Conservation (phyloP, 1,140 invertebrate species). For the Drosophila willistoni region DNA sequence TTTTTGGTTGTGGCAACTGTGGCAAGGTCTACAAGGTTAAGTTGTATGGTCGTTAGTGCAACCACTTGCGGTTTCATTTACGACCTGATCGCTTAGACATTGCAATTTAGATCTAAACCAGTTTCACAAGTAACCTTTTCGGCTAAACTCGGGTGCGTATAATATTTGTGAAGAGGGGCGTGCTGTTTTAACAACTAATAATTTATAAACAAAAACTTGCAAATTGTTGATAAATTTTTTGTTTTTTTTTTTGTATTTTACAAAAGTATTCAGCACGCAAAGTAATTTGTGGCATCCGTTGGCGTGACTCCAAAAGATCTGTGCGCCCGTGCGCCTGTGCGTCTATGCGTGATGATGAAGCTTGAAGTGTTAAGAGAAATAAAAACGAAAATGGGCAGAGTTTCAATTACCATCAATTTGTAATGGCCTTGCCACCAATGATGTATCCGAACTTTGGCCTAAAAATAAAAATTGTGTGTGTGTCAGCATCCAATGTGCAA, state of each 20-base stretch:
- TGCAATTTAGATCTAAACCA: constrained; percentile 48
- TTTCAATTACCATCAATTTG: constrained; percentile 46
- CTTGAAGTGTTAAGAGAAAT: constrained; percentile 22
- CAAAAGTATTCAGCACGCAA: constrained; percentile 46
- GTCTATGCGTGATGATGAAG: constrained; percentile 33
- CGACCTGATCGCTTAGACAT: constrained; percentile 32
- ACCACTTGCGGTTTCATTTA: constrained; percentile 50
- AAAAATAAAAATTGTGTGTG: constrained; percentile 2
- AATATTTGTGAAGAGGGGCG: constrained; percentile 14
- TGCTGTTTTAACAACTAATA: constrained; percentile 12
- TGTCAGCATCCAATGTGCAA: constrained; percentile 32
- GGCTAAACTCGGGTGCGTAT: constrained; percentile 64
- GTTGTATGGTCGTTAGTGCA: constrained; percentile 50
- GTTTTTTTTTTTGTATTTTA: constrained; percentile 7
- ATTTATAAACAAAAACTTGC: constrained; percentile 27
- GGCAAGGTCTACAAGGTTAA: constrained; percentile 80
- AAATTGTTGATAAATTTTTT: constrained; percentile 51
- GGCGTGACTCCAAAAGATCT: constrained; percentile 9
- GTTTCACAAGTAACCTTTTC: constrained; percentile 74
- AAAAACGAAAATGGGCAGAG: constrained; percentile 20
- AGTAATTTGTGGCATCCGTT: constrained; percentile 42
- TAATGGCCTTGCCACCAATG: constrained; percentile 36
- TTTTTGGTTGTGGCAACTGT: constrained; percentile 60
- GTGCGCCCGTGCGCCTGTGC: constrained; percentile 12
- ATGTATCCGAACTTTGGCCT: background rate